Evolutionary conservation across 2,888 invertebrate species (phyloP), one percentile per base, ranked within the genome.

Genomic region (Macropis europaea): DNA sequence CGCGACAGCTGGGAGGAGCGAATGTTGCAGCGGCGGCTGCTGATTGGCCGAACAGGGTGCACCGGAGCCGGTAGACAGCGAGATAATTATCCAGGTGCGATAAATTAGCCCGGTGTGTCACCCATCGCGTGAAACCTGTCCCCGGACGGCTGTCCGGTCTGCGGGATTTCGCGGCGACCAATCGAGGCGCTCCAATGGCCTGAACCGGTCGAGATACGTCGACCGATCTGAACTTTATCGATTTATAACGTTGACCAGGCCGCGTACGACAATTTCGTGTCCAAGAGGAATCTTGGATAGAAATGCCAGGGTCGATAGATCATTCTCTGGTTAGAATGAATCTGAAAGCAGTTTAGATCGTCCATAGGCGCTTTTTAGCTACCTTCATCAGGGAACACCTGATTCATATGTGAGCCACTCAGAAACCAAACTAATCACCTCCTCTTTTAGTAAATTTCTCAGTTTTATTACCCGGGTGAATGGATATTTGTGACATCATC

Each of bases 81-180:
- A 78, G 82, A 85, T 86, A 87, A 86, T 87, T 87, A 87, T 82
- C 77, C 81, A 70, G 76, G 78, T 64, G 79, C 82, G 81, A 85
- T 84, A 87, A 86, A 86, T 86, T 83, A 85, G 74, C 79, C 78
- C 75, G 82, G 67, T 66, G 82, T 86, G 86, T 86, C 86, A 85
- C 82, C 79, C 75, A 75, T 80, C 81, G 84, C 81, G 81, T 77
- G 81, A 84, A 86, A 86, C 84, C 83, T 85, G 86, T 86, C 86
- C 70, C 75, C 73, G 66, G 73, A 66, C 71, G 69, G 63, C 76
- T 69, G 76, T 71, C 69, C 70, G 69, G 72, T 81, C 76, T 67
- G 68, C 76, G 75, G 72, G 77, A 77, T 82, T 81, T 81, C 81
- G 76, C 79, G 67, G 63, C 76, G 57, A 68, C 77, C 81, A 81